These are phyloP conservation scores for Leptopilina myrica DNA, from an alignment of 2,888 invertebrate species.

Conservation along the genomic window DNA sequence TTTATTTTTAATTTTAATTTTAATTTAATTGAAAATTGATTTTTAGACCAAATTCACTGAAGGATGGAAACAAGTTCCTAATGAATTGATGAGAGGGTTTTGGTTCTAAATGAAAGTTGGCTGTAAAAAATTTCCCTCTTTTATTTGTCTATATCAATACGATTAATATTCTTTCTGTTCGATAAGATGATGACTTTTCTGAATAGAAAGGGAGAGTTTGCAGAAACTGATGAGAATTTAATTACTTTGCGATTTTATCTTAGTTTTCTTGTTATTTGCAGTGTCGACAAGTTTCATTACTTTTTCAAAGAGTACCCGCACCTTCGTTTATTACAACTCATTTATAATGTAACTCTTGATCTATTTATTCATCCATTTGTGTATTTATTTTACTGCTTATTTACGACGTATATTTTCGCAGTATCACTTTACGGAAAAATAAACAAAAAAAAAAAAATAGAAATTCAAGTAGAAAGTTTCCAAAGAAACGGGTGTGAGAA, in stretches of 20 bases:
- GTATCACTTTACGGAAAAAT: neutral
- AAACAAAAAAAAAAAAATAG: conserved; percentile 4
- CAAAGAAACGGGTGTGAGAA: conserved; percentile 14
- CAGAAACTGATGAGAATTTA: conserved; percentile 65
- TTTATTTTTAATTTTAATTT: too few species aligned
- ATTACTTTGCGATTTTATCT: conserved; percentile 66
- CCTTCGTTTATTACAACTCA: conserved; percentile 27
- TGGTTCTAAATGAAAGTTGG: conserved; percentile 27
- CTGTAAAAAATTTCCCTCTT: neutral
- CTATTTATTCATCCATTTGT: conserved; percentile 40
- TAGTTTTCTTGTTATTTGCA: conserved; percentile 60
- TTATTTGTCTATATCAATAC: conserved; percentile 1
- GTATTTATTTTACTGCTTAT: neutral
- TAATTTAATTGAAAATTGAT: too few species aligned
- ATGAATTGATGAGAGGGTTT: neutral
- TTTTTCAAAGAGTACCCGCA: conserved; percentile 44
- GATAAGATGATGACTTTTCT: conserved; percentile 13
- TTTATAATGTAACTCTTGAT: conserved; percentile 23
- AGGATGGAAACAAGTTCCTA: neutral
- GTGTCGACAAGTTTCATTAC: conserved; percentile 57
- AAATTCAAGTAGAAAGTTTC: conserved; percentile 2
- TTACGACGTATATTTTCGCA: neutral
- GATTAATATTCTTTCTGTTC: conserved; percentile 23
- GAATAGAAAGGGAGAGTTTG: conserved; percentile 30
- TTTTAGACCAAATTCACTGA: neutral